A percentile compares a stretch with the other conserved stretches of the same genome.
Evolutionary conservation across 2,797 vertebrate genomes (phyloP).

Genomic region (Pantherophis alleghaniensis): DNA sequence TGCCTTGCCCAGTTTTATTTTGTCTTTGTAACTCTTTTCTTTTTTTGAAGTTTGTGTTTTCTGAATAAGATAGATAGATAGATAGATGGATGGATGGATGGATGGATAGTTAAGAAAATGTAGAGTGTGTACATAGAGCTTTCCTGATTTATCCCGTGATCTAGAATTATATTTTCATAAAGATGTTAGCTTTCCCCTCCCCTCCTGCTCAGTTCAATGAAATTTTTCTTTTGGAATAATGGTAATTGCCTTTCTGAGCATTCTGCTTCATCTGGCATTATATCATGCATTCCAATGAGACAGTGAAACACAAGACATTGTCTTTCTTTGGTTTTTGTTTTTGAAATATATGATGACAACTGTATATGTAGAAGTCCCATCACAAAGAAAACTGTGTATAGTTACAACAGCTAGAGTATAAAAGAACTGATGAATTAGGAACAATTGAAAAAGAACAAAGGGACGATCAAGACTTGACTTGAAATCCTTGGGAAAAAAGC

Average conservation of each 20-base stretch:
- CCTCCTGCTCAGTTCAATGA: constrained; percentile 39
- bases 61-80: too few relatives aligned
- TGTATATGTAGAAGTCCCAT: constrained; percentile 43
- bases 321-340: constrained; percentile 21
- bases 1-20: background rate
- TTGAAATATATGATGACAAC: constrained; percentile 13
- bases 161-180: constrained; percentile 41
- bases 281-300: constrained; percentile 55
- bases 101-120: background rate
- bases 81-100: too few relatives aligned
- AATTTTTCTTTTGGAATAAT: constrained; percentile 54
- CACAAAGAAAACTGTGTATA: constrained; percentile 35
- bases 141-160: constrained; percentile 21
- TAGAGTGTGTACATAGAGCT: constrained; percentile 24
- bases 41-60: background rate
- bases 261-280: constrained; percentile 49
- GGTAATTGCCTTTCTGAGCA: constrained; percentile 49
- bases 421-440: constrained; percentile 14
- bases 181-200: constrained; percentile 33
- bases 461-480: constrained; percentile 6
- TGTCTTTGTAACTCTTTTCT: background rate
- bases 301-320: constrained; percentile 50
- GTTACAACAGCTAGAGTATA: background rate
- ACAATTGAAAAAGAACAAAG: background rate
- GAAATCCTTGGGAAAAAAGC: background rate